Conservation (phyloP, 2,113 vertebrate species). For the Oryzias melastigma region DNA sequence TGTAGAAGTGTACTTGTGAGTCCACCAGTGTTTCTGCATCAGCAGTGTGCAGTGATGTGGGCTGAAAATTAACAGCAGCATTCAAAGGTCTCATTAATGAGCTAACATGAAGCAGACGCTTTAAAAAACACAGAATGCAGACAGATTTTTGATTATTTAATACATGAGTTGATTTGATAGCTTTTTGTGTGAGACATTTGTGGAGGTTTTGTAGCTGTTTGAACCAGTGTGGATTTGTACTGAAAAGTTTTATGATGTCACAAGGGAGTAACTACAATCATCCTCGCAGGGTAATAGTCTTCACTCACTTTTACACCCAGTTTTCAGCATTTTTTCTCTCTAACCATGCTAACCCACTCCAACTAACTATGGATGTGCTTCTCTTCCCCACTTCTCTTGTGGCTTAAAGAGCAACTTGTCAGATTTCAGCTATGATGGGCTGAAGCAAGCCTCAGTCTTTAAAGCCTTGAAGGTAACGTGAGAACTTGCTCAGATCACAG, state of each 20-base stretch:
- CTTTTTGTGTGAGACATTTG: no score
- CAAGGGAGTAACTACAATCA: neutral
- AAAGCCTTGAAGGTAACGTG: slow-evolving; percentile 95
- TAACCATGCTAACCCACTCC: slow-evolving; percentile 24
- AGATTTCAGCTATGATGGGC: slow-evolving; percentile 89
- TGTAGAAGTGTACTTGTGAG: slow-evolving; percentile 94
- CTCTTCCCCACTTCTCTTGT: slow-evolving; percentile 73
- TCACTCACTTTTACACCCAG: neutral
- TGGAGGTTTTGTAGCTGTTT: no score
- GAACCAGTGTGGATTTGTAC: no score
- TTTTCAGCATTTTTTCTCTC: slow-evolving; percentile 1
- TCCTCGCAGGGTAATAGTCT: neutral
- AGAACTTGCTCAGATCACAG: slow-evolving; percentile 52
- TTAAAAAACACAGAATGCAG: neutral
- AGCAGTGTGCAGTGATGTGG: slow-evolving; percentile 50
- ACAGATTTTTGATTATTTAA: no score
- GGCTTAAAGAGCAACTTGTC: slow-evolving; percentile 93
- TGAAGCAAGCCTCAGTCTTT: slow-evolving; percentile 94
- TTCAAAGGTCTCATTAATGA: slow-evolving; percentile 11
- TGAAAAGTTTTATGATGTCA: no score
- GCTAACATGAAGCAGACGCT: slow-evolving; percentile 6
- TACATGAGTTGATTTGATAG: no score
- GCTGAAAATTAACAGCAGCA: slow-evolving; percentile 45
- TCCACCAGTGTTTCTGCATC: slow-evolving; percentile 73
- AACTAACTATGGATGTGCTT: slow-evolving; percentile 74